These are phyloP conservation scores for Corynorhinus townsendii DNA, from an alignment of 2,113 vertebrate species.

Conservation along the genomic window DNA sequence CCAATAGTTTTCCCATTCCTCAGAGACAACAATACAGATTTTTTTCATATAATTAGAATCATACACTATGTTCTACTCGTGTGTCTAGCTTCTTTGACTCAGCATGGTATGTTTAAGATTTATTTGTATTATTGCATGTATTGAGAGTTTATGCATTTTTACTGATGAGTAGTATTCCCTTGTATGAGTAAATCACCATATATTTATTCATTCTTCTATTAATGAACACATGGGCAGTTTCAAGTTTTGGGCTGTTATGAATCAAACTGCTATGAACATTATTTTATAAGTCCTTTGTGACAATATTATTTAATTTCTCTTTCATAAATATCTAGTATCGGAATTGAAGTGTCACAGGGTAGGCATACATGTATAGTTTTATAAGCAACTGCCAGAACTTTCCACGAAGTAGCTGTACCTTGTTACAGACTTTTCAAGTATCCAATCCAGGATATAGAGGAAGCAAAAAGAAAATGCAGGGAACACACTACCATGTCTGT, in stretches of 20 bases:
- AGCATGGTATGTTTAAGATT: not conserved
- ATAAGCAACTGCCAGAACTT: not conserved
- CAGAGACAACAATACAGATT: not conserved
- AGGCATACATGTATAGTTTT: not conserved
- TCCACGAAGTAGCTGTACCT: not conserved
- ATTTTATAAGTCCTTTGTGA: slow-evolving; percentile 12
- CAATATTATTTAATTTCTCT: not conserved
- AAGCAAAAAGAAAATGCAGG: not conserved
- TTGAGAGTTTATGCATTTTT: not conserved
- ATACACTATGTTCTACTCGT: not conserved
- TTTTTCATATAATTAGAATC: not conserved
- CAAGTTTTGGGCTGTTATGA: not conserved
- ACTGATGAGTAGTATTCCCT: not conserved
- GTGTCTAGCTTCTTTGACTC: not conserved
- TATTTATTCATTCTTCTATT: not conserved
- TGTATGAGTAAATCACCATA: not conserved
- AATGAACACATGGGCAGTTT: not conserved
- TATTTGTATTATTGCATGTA: not conserved
- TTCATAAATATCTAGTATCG: not conserved
- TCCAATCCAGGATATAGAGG: not conserved
- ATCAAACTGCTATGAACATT: not conserved
- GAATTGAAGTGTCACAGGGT: not conserved
- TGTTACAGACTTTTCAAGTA: not conserved
- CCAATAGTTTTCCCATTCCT: not conserved
- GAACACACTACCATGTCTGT: not conserved